These are phyloP conservation scores for Salminus brasiliensis DNA, from an alignment of 2,113 vertebrate genomes.

Conservation along the genomic window DNA sequence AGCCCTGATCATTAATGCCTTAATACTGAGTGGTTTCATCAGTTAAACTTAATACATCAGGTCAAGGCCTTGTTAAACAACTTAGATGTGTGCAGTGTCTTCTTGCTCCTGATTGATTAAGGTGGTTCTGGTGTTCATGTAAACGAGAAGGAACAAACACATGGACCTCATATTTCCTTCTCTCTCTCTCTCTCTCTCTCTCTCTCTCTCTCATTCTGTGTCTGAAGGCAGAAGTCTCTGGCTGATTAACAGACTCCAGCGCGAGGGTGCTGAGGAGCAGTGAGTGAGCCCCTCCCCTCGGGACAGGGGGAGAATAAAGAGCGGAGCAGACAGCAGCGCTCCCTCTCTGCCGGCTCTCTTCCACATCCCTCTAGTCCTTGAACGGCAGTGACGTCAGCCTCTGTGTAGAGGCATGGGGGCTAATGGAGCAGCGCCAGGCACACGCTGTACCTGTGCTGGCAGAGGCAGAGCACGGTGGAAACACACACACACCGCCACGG, in stretches of 20 bases:
- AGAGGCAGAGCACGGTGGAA: conserved; percentile 10
- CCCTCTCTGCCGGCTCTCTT: conserved; percentile 2
- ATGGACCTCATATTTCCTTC: conserved; percentile 38
- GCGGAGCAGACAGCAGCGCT: conserved; percentile 63
- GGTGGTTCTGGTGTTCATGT: conserved; percentile 30
- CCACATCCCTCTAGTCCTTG: conserved; percentile 53
- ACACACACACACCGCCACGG: conserved; percentile 29
- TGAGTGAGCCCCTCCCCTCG: conserved; percentile 54
- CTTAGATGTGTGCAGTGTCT: no score
- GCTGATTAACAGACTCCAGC: conserved; percentile 73
- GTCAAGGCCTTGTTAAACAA: no score
- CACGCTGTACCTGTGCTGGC: conserved; percentile 38
- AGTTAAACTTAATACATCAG: no score
- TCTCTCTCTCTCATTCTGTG: conserved; percentile 49
- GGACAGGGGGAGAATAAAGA: conserved; percentile 67
- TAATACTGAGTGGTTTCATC: no score
- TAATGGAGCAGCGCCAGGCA: conserved; percentile 69
- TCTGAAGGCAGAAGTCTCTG: conserved; percentile 68
- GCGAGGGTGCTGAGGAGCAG: conserved; percentile 64
- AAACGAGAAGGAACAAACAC: conserved; percentile 45
- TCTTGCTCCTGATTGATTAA: not conserved
- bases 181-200: conserved; percentile 8
- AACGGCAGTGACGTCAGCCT: conserved; percentile 65
- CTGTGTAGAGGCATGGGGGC: conserved; percentile 64
- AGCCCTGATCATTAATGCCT: no score